Percentiles rank a stretch among this genome's conserved stretches.
Conservation (phyloP, 2,797 vertebrate genomes). For the Chanos chanos region DNA sequence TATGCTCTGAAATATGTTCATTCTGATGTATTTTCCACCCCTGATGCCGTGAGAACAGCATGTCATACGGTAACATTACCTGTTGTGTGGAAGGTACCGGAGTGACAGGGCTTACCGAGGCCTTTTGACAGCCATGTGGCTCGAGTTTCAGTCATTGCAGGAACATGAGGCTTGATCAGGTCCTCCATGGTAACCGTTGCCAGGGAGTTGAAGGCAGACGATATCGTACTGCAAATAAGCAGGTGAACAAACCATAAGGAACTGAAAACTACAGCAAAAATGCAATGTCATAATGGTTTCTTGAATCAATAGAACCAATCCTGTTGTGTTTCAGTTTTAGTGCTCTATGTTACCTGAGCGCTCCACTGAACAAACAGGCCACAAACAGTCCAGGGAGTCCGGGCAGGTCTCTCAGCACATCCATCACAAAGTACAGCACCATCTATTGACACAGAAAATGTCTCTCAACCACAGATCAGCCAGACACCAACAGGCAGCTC, state of each 20-base stretch:
- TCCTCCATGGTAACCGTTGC: conserved; percentile 92
- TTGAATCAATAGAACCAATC: not conserved
- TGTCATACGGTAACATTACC: no score
- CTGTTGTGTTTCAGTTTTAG: not conserved
- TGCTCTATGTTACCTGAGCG: conserved; percentile 77
- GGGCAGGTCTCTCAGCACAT: conserved; percentile 77
- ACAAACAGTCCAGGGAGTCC: conserved; percentile 88
- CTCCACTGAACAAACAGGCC: conserved; percentile 90
- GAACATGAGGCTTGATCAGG: conserved; percentile 83
- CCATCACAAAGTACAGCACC: conserved; percentile 91
- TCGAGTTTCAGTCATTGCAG: conserved; percentile 73
- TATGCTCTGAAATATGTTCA: no score
- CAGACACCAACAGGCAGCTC: no score
- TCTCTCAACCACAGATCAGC: no score
- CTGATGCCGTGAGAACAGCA: no score
- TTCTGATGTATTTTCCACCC: no score
- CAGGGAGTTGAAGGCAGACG: conserved; percentile 89
- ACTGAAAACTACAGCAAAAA: not conserved
- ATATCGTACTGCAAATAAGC: conserved; percentile 79
- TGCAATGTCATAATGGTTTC: not conserved
- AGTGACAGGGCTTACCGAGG: conserved; percentile 67
- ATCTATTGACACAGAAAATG: conserved; percentile 63
- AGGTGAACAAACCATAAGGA: not conserved
- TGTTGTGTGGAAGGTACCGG: not conserved
- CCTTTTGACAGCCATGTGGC: conserved; percentile 82